Percentiles rank a stretch among this genome's conserved stretches.
Conservation (phyloP, 2,113 vertebrate species). For the Rana temporaria region DNA sequence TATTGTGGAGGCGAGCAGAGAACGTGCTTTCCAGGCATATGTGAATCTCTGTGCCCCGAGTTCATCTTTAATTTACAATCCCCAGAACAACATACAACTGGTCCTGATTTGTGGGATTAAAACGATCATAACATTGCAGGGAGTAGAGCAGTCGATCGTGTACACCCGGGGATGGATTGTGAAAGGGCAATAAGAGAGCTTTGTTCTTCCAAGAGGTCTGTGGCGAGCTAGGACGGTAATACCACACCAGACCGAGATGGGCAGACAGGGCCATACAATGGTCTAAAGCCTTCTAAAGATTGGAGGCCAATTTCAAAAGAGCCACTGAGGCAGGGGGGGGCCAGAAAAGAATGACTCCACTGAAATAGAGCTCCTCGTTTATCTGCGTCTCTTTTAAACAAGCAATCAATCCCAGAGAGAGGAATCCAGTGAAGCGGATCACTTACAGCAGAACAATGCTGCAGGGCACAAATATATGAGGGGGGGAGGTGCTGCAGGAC, state of each 20-base stretch:
- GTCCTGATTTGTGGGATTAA: no score
- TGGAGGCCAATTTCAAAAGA: neutral
- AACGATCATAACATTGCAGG: no score
- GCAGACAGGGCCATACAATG: neutral
- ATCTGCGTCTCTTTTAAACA: slow-evolving; percentile 13
- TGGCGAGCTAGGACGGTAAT: no score
- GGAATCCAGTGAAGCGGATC: slow-evolving; percentile 14
- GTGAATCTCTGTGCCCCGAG: no score
- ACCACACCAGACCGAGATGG: neutral
- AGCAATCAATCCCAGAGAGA: slow-evolving; percentile 11
- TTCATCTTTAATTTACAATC: no score
- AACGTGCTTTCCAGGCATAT: no score
- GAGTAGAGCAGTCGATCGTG: no score
- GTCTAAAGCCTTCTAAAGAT: neutral
- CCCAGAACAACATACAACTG: no score
- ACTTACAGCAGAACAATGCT: slow-evolving; percentile 21
- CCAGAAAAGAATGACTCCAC: neutral
- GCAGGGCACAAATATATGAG: neutral
- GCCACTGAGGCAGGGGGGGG: neutral
- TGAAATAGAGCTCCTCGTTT: slow-evolving; percentile 18
- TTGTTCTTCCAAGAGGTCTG: no score
- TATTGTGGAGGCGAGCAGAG: no score
- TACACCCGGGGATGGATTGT: no score
- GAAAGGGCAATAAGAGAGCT: no score
- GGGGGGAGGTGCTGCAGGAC: neutral